Percentiles rank a stretch among this genome's conserved stretches.
Conservation (phyloP, 2,113 vertebrate genomes). For the Mustela lutreola region DNA sequence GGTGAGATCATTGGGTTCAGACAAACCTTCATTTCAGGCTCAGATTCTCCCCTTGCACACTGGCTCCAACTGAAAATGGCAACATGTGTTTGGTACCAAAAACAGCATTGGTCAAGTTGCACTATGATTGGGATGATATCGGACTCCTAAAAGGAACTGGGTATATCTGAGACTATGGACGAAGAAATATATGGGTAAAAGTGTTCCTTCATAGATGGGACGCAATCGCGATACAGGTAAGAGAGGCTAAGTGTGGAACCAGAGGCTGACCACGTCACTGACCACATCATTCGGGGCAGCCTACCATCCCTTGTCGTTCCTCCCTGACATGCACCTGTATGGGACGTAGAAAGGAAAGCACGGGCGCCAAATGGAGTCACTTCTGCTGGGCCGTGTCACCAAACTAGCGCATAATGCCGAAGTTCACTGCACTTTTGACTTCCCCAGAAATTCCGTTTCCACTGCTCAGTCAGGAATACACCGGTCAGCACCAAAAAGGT, state of each 20-base stretch:
- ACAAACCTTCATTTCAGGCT: background rate
- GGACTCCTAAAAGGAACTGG: background rate
- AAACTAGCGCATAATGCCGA: background rate
- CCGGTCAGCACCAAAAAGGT: background rate
- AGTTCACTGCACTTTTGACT: background rate
- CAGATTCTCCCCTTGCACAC: background rate
- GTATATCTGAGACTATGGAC: background rate
- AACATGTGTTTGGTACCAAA: background rate
- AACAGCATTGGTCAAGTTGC: background rate
- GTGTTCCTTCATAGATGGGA: background rate
- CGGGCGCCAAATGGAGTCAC: background rate
- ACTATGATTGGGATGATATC: background rate
- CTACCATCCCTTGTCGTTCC: background rate
- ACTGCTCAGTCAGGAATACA: background rate
- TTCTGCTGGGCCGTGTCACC: background rate
- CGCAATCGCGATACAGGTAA: background rate
- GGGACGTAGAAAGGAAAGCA: background rate
- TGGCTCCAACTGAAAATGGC: background rate
- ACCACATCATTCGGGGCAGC: background rate
- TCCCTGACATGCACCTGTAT: background rate
- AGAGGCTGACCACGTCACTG: background rate
- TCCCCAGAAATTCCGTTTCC: background rate
- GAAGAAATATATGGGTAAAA: background rate
- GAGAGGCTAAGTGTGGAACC: background rate
- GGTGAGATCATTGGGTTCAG: background rate